phyloP scores from a whole-genome alignment of 2,797 vertebrate genomes.

The Anabacerthia variegaticeps region DNA sequence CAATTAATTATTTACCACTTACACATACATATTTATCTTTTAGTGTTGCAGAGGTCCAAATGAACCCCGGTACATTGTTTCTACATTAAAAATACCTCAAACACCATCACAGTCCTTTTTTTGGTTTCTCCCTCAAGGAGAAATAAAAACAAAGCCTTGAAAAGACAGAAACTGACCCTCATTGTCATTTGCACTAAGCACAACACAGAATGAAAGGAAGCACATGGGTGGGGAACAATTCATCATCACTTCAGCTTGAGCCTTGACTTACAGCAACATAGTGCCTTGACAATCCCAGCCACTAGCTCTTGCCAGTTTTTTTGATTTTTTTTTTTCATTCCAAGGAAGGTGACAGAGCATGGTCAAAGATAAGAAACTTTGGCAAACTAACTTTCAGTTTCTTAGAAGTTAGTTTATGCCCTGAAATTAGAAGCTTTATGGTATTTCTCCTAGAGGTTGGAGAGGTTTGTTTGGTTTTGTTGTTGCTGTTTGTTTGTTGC shows the following conservation, averaged over 20 bases:
- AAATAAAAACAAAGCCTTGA: background rate
- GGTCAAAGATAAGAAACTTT: background rate
- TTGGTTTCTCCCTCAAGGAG: fast-evolving
- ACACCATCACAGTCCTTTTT: background rate
- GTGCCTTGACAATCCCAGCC: background rate
- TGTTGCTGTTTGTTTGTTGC: background rate
- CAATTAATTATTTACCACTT: constrained; percentile 16
- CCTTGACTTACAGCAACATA: background rate
- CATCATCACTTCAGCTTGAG: background rate
- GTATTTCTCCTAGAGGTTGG: background rate
- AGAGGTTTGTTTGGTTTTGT: fast-evolving
- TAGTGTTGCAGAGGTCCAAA: background rate
- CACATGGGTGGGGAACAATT: background rate
- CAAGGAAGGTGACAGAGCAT: background rate
- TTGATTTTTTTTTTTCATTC: background rate
- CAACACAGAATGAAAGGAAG: background rate
- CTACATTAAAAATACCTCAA: background rate
- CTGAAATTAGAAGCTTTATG: background rate
- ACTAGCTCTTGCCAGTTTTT: background rate
- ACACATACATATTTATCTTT: background rate
- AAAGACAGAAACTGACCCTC: background rate
- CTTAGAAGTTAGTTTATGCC: background rate
- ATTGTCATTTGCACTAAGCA: background rate
- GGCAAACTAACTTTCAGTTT: background rate
- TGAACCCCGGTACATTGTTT: background rate